phyloP scores from a whole-genome alignment of 2,113 vertebrate species.

The Reinhardtius hippoglossoides region DNA sequence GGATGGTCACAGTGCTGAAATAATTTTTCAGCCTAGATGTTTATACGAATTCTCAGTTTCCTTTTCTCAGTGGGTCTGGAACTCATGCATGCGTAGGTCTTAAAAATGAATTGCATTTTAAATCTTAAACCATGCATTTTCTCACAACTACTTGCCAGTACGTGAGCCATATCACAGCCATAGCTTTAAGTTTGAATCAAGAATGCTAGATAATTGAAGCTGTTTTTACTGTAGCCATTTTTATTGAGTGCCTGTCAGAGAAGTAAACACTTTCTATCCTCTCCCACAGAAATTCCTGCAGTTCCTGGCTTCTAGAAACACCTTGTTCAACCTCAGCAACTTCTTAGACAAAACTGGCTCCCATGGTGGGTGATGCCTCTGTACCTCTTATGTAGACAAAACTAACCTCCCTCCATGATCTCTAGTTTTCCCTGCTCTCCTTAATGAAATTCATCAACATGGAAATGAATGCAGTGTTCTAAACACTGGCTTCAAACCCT shows the following conservation, averaged over 20 bases:
- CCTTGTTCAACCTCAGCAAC: constrained; percentile 98
- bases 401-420: background rate
- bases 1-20: too few species aligned
- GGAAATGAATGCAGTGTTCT: constrained; percentile 21
- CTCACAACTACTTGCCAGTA: too few species aligned
- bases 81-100: background rate
- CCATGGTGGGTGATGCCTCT: constrained; percentile 86
- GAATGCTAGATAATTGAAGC: background rate
- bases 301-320: constrained; percentile 98
- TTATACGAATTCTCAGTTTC: too few species aligned
- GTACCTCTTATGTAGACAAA: background rate
- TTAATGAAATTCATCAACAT: background rate
- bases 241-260: background rate
- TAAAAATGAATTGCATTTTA: background rate
- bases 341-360: constrained; percentile 99
- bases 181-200: background rate
- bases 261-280: constrained; percentile 32
- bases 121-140: background rate
- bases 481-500: constrained; percentile 19
- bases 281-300: constrained; percentile 92
- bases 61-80: too few species aligned
- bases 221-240: background rate
- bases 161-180: background rate
- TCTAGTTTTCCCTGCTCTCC: background rate
- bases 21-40: too few species aligned